Percentiles rank a stretch among this genome's conserved stretches.
Evolutionary conservation across 2,113 vertebrate genomes (phyloP).

Genomic region (Columba livia): DNA sequence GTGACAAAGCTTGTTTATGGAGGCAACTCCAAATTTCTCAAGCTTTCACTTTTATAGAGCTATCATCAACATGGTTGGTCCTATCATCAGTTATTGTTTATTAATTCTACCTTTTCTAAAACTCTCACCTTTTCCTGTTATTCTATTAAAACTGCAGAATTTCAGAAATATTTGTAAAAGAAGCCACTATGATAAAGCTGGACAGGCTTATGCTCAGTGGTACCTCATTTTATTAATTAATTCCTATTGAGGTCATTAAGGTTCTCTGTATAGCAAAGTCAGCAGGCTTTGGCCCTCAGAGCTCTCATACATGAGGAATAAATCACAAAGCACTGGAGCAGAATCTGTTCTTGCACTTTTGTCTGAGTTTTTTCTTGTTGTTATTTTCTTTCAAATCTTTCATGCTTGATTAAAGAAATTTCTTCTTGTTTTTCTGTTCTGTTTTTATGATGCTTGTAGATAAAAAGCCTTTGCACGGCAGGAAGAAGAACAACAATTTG

Average conservation of each 20-base stretch:
- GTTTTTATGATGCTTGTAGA: constrained; percentile 45
- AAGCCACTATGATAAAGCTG: neutral
- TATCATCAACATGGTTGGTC: neutral
- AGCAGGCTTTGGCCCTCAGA: neutral
- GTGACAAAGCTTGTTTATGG: neutral
- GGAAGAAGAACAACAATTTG: constrained; percentile 69
- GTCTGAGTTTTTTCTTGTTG: neutral
- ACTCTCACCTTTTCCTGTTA: neutral
- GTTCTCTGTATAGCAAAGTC: neutral
- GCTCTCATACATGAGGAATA: neutral
- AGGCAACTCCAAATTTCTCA: neutral
- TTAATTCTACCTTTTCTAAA: neutral
- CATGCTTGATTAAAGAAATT: constrained; percentile 50
- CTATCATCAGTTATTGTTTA: neutral
- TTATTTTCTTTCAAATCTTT: constrained; percentile 37
- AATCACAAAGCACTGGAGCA: constrained; percentile 4
- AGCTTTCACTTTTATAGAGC: neutral
- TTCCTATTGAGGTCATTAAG: neutral
- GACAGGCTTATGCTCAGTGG: neutral
- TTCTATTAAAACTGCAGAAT: neutral
- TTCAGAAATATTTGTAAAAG: neutral
- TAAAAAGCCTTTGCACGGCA: constrained; percentile 48
- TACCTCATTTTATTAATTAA: constrained; percentile 14
- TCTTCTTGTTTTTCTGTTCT: constrained; percentile 31
- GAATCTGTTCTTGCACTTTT: neutral